A percentile compares a stretch with the other conserved stretches of the same genome.
Evolutionary conservation across 2,113 vertebrate genomes (phyloP).

Genomic region (Etheostoma spectabile): DNA sequence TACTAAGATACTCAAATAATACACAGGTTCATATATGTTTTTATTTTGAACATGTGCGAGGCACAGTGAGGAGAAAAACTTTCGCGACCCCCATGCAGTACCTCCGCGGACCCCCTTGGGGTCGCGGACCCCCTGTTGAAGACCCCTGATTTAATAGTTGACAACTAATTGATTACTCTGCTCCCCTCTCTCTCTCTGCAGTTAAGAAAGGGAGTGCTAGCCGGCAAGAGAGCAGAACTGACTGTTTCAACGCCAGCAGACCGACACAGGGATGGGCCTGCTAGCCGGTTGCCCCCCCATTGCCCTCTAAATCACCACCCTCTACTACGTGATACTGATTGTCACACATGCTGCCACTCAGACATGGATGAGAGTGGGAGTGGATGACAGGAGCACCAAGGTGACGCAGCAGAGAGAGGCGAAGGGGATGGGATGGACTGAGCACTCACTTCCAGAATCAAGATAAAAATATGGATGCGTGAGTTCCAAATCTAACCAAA

Average conservation of each 20-base stretch:
- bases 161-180: too few species aligned
- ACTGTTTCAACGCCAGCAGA: not conserved
- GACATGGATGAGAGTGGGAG: slow-evolving; percentile 42
- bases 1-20: too few species aligned
- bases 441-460: not conserved
- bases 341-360: slow-evolving; percentile 1
- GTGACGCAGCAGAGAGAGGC: slow-evolving; percentile 6
- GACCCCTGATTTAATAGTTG: too few species aligned
- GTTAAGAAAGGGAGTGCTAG: slow-evolving; percentile 42
- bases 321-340: not conserved
- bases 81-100: too few species aligned
- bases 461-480: not conserved
- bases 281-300: slow-evolving; percentile 63
- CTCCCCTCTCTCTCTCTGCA: slow-evolving; percentile 45
- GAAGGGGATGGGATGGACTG: not conserved
- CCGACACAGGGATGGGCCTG: slow-evolving; percentile 78
- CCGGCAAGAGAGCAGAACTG: slow-evolving; percentile 19
- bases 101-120: too few species aligned
- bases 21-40: too few species aligned
- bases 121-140: too few species aligned
- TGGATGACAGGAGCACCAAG: slow-evolving; percentile 43
- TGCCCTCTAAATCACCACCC: not conserved
- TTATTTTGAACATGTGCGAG: too few species aligned
- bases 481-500: slow-evolving; percentile 16
- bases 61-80: too few species aligned